Evolutionary conservation across 1,140 invertebrate genomes (phyloP), one percentile per base, ranked within the genome.

Genomic region (Hypothenemus hampei): DNA sequence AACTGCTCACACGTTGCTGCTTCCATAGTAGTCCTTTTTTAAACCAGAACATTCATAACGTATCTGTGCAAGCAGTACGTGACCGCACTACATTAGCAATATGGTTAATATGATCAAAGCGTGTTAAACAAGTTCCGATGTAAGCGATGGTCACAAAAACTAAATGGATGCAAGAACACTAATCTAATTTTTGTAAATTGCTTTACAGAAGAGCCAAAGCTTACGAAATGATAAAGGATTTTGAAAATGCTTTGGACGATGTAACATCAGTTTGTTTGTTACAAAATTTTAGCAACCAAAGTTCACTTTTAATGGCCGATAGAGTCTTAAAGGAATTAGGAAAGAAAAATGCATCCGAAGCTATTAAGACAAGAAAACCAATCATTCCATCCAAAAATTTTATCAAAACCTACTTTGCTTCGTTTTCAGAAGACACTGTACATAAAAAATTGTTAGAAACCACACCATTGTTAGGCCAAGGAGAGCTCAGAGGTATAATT

Each of bases 201-300:
- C n/a, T 24, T 56, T 43, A 35, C 39, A 74, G 95, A 41, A 75
- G 93, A 58, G 90, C 92, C 6, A 85, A 86, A 63, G 91, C 89
- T 10, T 81, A 83, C 61, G 90, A 96, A 73, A 77, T 83, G 15
- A 79, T 81, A 36, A 84, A 86, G 61, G 81, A 95, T 54, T 78
- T 91, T 54, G 79, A 84, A 62, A 77, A 85, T 45, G 85, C 88
- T 37, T 73, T 97, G 31, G 91, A 97, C 77, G 93, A 97, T 78
- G 81, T 95, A 0, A 96, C 93, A 11, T 85, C 89, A 39, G 87
- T 91, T 15, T 96, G 91, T 73, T 86, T 96, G 62, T 73, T 96
- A 47, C 93, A 97, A 76, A 80, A 81, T 55, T 98, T 95, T 73
- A 77, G 83, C 61, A 91, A 92, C 68, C 83, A 86, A 63, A 78